These are phyloP conservation scores for Hydra vulgaris DNA, from an alignment of 30 jellyfish, hydroid and myxozoan genomes.

Conservation along the genomic window DNA sequence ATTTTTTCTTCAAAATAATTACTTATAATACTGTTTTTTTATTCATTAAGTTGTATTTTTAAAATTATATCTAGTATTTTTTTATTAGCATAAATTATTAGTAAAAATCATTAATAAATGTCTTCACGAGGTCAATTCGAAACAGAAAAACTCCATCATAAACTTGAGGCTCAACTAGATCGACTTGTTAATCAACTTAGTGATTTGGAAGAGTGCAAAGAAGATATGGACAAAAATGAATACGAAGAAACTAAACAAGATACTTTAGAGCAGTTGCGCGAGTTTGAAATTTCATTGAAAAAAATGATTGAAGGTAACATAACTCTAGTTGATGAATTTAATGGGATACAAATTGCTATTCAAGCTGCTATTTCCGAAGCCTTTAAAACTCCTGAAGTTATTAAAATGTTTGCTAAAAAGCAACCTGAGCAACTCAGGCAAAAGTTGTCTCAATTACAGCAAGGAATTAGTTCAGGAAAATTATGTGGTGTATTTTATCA, in stretches of 20 bases:
- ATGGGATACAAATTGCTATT: constrained; percentile 85
- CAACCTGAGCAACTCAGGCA: constrained; percentile 92
- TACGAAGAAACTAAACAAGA: constrained; percentile 87
- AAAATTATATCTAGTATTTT: too few species aligned
- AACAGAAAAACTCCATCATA: constrained; percentile 60
- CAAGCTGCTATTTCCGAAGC: constrained; percentile 97
- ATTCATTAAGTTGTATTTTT: too few species aligned
- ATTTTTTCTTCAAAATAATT: too few species aligned
- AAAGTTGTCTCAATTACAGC: constrained; percentile 57
- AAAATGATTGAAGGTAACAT: constrained; percentile 79
- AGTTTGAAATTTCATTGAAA: constrained; percentile 62
- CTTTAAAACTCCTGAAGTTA: constrained; percentile 86
- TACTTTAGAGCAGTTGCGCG: constrained; percentile 77
- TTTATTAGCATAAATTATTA: too few species aligned
- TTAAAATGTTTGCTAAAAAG: constrained; percentile 71
- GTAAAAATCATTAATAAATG: too few species aligned
- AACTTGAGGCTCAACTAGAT: constrained; percentile 84
- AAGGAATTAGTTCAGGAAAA: constrained; percentile 63
- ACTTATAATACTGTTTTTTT: too few species aligned
- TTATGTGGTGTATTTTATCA: constrained; percentile 43
- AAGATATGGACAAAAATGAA: constrained; percentile 83
- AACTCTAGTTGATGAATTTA: constrained; percentile 73
- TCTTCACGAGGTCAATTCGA: constrained; percentile 91
- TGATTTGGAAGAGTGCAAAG: constrained; percentile 83
- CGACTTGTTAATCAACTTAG: constrained; percentile 75